Percentiles rank a stretch among this genome's conserved stretches.
These are phyloP conservation scores for Euzetes globulus DNA, from an alignment of 2,888 invertebrate species.

Conservation along the genomic window DNA sequence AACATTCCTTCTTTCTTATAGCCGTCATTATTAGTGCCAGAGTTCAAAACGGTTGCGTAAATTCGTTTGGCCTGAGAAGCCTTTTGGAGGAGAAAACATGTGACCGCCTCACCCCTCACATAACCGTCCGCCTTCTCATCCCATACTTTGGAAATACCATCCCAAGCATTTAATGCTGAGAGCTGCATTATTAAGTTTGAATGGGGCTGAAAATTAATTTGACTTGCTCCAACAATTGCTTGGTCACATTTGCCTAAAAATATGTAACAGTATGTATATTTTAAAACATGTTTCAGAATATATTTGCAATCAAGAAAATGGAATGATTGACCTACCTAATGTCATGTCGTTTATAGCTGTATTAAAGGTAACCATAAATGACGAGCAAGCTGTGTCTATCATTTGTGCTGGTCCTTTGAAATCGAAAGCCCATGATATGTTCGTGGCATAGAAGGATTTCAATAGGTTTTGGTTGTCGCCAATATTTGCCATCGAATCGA, in stretches of 20 bases:
- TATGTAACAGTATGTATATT: too few relatives aligned
- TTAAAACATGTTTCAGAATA: too few relatives aligned
- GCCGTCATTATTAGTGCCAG: constrained; percentile 54
- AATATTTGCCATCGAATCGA: too few relatives aligned
- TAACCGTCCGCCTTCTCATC: constrained; percentile 65
- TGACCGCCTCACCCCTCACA: constrained; percentile 79
- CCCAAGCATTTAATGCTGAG: constrained; percentile 81
- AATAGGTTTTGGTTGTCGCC: too few relatives aligned
- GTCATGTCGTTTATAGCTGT: constrained; percentile 73
- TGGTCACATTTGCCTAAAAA: constrained; percentile 88
- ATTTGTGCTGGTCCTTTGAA: constrained; percentile 88
- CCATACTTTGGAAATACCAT: constrained; percentile 89
- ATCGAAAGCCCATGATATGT: constrained; percentile 88
- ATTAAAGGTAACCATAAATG: constrained; percentile 81
- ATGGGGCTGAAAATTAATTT: too few relatives aligned
- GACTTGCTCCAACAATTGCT: constrained; percentile 86
- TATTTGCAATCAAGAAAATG: too few relatives aligned
- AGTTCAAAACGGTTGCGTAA: constrained; percentile 50
- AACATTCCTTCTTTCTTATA: constrained; percentile 51
- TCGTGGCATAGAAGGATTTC: constrained; percentile 80
- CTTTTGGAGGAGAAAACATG: constrained; percentile 71
- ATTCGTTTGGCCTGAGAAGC: constrained; percentile 49
- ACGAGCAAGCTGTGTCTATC: constrained; percentile 94
- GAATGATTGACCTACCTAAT: too few relatives aligned
- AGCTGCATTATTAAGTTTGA: constrained; percentile 86